Evolutionary conservation across 2,113 vertebrate species (phyloP).

Genomic region (Rallus limicola): DNA sequence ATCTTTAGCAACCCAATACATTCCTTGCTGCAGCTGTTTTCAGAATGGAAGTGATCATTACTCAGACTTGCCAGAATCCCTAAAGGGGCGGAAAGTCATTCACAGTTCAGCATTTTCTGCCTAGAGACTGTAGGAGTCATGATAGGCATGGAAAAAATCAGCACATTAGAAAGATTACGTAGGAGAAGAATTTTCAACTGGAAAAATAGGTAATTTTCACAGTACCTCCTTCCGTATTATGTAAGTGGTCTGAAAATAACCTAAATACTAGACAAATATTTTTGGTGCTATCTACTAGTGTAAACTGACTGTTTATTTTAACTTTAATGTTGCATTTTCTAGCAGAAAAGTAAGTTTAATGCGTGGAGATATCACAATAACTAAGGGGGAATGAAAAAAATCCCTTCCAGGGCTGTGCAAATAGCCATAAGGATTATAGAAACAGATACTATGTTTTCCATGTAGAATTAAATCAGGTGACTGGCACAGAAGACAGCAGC

Average conservation of each 20-base stretch:
- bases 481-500: neutral
- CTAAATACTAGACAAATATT: neutral
- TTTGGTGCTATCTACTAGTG: neutral
- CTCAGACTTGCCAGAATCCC: conserved; percentile 13
- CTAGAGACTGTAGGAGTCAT: neutral
- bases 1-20: conserved; percentile 9
- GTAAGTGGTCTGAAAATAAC: neutral
- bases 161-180: neutral
- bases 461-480: neutral
- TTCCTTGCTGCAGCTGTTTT: conserved; percentile 33
- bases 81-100: neutral
- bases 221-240: neutral
- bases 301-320: neutral
- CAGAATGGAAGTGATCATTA: conserved; percentile 23
- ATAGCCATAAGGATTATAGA: neutral
- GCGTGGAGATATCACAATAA: neutral
- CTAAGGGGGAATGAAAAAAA: neutral
- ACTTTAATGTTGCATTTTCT: neutral
- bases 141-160: neutral
- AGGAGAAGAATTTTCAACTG: neutral
- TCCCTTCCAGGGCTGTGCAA: neutral
- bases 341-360: neutral
- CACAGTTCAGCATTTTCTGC: conserved; percentile 25
- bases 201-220: neutral
- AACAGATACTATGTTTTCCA: neutral